Evolutionary conservation across 2,113 vertebrate genomes (phyloP), one percentile per base, ranked within the genome.

Genomic region (Mixornis gularis): DNA sequence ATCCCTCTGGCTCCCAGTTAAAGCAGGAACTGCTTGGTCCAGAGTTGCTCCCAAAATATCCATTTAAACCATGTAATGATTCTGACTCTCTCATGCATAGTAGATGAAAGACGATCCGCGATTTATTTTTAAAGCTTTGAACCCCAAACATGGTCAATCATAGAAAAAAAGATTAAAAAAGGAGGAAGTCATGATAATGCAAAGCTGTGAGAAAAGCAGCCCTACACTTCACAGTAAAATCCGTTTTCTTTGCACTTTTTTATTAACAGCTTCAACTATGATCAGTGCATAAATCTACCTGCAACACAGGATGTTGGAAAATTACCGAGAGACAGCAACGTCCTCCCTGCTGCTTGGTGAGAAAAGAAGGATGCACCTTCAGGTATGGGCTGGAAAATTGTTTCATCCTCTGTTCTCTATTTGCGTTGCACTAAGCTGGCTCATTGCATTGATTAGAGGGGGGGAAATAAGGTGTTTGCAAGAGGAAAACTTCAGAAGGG

Each of bases 61-160:
- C 74, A 38, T 62, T 92, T 90, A 94, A 87, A 77, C 86, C 80
- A 52, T 32, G 80, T 79, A 80, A 84, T 76, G 79, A 69, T 86
- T 89, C 83, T 77, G 73, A 77, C 44, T 80, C 60, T 92, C 73
- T 91, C 84, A 76, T 56, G 71, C 71, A 44, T 65, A 76, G 82
- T 24, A 81, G 90, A 84, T 94, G 76, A 94, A 91, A 94, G 76
- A 85, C 88, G 88, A 86, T 65, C 72, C 0, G 2, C 0, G 25
- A 64, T 89, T 93, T 95, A 80, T 93, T 93, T 93, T 95, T 87
- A 73, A 88, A 92, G 86, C 84, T 96, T 94, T 96, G 89, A 84
- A 92, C 66, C 51, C 66, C 74, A 90, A 84, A 92, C 94, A 76
- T 81, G 92, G 85, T 82, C 64, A 86, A 68, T 69, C 69, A 64